These are phyloP conservation scores for Bombyx mori DNA, from an alignment of 1,140 invertebrate species.

Conservation along the genomic window DNA sequence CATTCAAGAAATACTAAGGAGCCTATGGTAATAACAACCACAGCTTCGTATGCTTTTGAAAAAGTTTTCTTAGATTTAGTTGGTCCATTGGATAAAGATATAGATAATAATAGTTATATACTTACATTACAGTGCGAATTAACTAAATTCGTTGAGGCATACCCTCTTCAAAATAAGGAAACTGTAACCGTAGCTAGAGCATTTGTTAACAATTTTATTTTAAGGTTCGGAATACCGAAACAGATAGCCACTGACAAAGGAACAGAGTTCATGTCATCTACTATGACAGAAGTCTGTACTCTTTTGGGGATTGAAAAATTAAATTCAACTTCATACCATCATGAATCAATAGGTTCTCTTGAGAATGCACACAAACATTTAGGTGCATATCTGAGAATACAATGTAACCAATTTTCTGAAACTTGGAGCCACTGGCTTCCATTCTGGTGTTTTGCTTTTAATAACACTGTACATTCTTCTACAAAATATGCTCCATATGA, in stretches of 20 bases:
- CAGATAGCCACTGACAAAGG: slow-evolving; percentile 3
- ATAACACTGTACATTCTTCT: slow-evolving; percentile 1
- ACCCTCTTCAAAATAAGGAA: neutral
- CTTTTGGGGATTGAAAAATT: slow-evolving; percentile 10
- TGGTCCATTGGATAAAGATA: slow-evolving; percentile 4
- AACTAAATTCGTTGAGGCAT: neutral
- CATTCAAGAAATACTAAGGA: neutral
- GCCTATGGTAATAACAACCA: slow-evolving; percentile 3
- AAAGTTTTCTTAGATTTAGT: slow-evolving; percentile 22
- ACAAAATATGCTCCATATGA: slow-evolving; percentile 5
- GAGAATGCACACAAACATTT: slow-evolving; percentile 19
- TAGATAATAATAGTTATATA: slow-evolving; percentile 3
- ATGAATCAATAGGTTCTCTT: slow-evolving; percentile 17
- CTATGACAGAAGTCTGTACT: slow-evolving; percentile 15
- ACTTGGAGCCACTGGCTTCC: slow-evolving; percentile 19
- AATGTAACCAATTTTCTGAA: slow-evolving; percentile 3
- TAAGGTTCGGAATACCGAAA: neutral
- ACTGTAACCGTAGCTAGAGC: neutral
- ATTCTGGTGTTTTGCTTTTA: slow-evolving; percentile 15
- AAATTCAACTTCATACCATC: slow-evolving; percentile 15
- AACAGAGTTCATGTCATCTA: slow-evolving; percentile 13
- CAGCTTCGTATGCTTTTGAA: slow-evolving; percentile 9
- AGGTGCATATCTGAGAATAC: slow-evolving; percentile 13
- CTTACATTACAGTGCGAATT: neutral
- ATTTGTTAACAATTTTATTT: neutral